Percentiles rank a stretch among this genome's conserved stretches.
phyloP scores from a whole-genome alignment of 2,113 vertebrate genomes.

The Passer montanus region DNA sequence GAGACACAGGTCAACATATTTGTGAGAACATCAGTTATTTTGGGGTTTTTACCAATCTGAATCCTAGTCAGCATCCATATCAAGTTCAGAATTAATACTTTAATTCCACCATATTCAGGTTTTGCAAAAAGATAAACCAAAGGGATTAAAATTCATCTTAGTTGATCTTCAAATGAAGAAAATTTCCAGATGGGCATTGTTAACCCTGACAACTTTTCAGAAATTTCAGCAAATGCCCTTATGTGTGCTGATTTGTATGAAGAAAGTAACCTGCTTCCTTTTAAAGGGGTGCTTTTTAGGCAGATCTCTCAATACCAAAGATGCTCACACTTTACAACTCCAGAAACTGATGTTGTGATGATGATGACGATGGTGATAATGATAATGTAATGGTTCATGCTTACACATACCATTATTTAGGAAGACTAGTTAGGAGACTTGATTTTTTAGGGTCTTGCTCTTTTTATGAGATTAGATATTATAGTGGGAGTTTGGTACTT shows the following conservation, averaged over 20 bases:
- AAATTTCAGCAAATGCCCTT: background rate
- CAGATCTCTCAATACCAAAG: background rate
- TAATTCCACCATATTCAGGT: background rate
- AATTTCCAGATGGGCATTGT: background rate
- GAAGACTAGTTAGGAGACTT: background rate
- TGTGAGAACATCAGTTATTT: background rate
- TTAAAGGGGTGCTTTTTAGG: background rate
- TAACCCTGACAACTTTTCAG: background rate
- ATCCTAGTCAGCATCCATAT: background rate
- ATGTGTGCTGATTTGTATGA: background rate
- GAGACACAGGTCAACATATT: background rate
- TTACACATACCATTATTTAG: background rate
- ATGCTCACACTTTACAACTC: background rate
- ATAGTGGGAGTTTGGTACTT: background rate
- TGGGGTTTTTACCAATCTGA: background rate
- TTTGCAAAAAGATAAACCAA: background rate
- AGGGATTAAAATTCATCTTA: background rate
- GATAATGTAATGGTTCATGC: background rate
- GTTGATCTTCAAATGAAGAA: background rate
- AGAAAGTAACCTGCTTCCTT: background rate
- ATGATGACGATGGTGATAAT: no score
- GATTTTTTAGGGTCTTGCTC: background rate
- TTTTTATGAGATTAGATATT: background rate
- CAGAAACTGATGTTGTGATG: background rate
- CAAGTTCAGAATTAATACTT: background rate